Percentiles rank a stretch among this genome's conserved stretches.
phyloP scores from a whole-genome alignment of 2,888 invertebrate species.

The Drosophila nigricruria region DNA sequence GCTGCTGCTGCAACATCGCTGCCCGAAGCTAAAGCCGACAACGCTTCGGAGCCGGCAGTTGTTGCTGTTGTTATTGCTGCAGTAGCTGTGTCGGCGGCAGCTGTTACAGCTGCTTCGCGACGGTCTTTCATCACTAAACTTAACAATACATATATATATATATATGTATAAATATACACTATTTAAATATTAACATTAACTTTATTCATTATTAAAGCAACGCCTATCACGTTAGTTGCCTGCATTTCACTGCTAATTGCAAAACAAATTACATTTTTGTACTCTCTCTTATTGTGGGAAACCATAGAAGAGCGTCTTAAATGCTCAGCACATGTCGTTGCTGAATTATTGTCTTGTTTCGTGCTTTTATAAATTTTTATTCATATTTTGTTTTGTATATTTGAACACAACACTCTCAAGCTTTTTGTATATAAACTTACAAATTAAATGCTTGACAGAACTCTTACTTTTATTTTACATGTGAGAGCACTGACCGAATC shows the following conservation, averaged over 20 bases:
- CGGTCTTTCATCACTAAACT: constrained; percentile 35
- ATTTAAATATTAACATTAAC: not conserved
- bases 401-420: constrained; percentile 1
- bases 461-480: constrained; percentile 32
- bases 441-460: constrained; percentile 19
- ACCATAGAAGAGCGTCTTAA: constrained; percentile 6
- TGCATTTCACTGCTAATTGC: constrained; percentile 3
- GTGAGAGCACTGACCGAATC: constrained; percentile 9
- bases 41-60: constrained; percentile 36
- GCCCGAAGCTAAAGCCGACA: constrained; percentile 27
- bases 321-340: not conserved
- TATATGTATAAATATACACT: not conserved
- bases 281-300: constrained; percentile 27
- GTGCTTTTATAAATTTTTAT: not conserved
- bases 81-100: not conserved
- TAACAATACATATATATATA: constrained; percentile 25
- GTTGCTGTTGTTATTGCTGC: constrained; percentile 6
- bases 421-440: not conserved
- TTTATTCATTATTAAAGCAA: constrained; percentile 39
- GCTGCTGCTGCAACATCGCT: constrained; percentile 17
- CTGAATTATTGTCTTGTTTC: not conserved
- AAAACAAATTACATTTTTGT: constrained; percentile 33
- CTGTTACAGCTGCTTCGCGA: constrained; percentile 1
- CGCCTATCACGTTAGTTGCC: constrained; percentile 27
- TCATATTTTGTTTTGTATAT: not conserved